Evolutionary conservation across 2,797 vertebrate species (phyloP).

Genomic region (Melanotaenia nigrans): DNA sequence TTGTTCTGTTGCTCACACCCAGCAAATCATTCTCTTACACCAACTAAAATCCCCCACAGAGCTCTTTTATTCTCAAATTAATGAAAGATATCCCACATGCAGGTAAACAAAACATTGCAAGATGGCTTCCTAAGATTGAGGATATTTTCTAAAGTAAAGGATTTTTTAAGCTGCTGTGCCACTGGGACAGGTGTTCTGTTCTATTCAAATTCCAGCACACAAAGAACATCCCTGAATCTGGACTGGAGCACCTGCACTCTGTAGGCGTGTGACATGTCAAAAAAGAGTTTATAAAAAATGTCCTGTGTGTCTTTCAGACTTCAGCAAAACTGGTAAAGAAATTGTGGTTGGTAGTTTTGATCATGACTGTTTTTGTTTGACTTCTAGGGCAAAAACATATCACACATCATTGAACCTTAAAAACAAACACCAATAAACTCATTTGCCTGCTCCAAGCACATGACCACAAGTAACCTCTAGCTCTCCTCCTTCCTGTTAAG

Average conservation of each 20-base stretch:
- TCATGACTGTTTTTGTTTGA: not conserved
- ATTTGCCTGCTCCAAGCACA: conserved; percentile 14
- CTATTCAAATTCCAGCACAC: not conserved
- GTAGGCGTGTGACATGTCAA: not conserved
- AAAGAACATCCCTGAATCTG: not conserved
- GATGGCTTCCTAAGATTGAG: not conserved
- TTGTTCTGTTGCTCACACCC: conserved; percentile 30
- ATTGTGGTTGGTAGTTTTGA: not conserved
- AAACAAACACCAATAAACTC: conserved; percentile 24
- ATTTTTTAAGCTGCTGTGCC: not conserved
- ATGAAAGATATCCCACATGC: not conserved
- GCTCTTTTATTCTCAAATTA: conserved; percentile 2
- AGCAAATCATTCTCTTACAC: not conserved
- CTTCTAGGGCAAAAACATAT: not conserved
- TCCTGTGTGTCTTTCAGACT: not conserved
- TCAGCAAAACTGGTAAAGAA: not conserved
- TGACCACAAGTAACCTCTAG: conserved; percentile 24
- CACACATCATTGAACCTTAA: not conserved
- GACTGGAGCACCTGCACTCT: not conserved
- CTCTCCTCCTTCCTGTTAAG: conserved; percentile 22
- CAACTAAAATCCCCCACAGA: not conserved
- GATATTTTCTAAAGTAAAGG: not conserved
- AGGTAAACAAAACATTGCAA: not conserved
- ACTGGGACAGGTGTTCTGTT: not conserved
- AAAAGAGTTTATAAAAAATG: not conserved